Base-by-base conservation (phyloP, 2,888 invertebrate genomes). In the Taphrorychus bicolor region DNA sequence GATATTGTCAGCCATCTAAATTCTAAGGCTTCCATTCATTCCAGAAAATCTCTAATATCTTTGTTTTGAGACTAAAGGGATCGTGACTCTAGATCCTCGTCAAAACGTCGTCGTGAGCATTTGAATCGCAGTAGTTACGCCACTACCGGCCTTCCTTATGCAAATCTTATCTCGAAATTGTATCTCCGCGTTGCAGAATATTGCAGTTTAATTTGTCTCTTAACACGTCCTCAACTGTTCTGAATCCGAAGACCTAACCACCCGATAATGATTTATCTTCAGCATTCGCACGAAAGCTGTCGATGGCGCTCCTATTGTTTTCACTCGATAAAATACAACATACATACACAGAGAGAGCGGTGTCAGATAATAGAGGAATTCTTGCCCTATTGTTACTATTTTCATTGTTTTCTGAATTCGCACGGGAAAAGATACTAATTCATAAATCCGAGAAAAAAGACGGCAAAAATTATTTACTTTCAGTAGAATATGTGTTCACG, bases 351-450 rank as follows among this genome's bases (percentile, higher is more conserved):
- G 59, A 63, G n/a, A n/a, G n/a, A n/a, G 59, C 63, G 49, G 48
- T 48, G 32, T 7, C 53, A 49, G 49, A 64, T 61, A 67, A 64
- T 64, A 53, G 63, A 16, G 24, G 62, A 56, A 63, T 63, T 63
- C 59, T 62, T 63, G 32, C 49, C 48, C 67, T 63, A 68, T 68
- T 68, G 67, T 67, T 45, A 45, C 62, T 58, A 67, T 22, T 57
- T 41, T 61, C 62, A 67, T 67, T 67, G 67, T 68, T 68, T 67
- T 54, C 67, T 53, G 54, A 59, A 64, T 64, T 64, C 56, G 59
- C 68, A 62, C 67, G 41, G 14, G 5, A 32, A n/a, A 32, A 32
- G 9, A 9, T 32, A 32, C 32, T 32, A 11, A 32, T 32, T 32
- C 11, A 32, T 32, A 32, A 11, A 3, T 9, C 3, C 3, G 32